These are phyloP conservation scores for Megalops atlanticus DNA, from an alignment of 2,113 vertebrate genomes.

Conservation along the genomic window DNA sequence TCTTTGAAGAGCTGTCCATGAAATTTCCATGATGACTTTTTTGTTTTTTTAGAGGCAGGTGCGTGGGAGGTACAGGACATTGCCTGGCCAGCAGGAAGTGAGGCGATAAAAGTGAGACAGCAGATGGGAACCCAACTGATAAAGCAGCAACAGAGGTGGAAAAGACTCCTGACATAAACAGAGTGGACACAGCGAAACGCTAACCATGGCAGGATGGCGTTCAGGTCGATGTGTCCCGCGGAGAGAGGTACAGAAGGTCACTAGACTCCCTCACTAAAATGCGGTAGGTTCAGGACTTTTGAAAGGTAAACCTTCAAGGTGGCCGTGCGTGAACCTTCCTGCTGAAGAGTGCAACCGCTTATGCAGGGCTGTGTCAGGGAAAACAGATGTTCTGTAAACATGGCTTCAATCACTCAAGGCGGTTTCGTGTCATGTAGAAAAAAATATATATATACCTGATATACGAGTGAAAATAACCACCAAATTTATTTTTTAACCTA, in stretches of 20 bases:
- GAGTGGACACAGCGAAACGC: background rate
- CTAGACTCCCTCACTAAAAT: too few relatives aligned
- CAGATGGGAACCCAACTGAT: background rate
- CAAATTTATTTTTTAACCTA: background rate
- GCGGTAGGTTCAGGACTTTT: too few relatives aligned
- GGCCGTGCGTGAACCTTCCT: too few relatives aligned
- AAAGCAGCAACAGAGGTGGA: conserved; percentile 5
- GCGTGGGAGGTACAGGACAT: background rate
- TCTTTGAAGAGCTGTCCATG: background rate
- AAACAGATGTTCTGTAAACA: too few relatives aligned
- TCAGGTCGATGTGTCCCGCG: background rate
- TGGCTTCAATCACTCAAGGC: too few relatives aligned
- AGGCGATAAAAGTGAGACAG: background rate
- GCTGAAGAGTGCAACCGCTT: too few relatives aligned
- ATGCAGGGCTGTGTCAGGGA: too few relatives aligned
- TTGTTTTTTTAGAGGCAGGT: background rate
- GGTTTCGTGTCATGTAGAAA: too few relatives aligned
- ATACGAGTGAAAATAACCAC: background rate
- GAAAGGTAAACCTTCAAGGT: too few relatives aligned
- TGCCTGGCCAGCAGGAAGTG: conserved; percentile 6
- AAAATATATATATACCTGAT: too few relatives aligned
- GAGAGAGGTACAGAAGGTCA: background rate
- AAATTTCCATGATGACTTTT: background rate
- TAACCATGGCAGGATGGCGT: background rate
- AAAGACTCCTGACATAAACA: background rate